Base-by-base conservation (phyloP, 2,888 invertebrate genomes). In the Pegoplata infirma region DNA sequence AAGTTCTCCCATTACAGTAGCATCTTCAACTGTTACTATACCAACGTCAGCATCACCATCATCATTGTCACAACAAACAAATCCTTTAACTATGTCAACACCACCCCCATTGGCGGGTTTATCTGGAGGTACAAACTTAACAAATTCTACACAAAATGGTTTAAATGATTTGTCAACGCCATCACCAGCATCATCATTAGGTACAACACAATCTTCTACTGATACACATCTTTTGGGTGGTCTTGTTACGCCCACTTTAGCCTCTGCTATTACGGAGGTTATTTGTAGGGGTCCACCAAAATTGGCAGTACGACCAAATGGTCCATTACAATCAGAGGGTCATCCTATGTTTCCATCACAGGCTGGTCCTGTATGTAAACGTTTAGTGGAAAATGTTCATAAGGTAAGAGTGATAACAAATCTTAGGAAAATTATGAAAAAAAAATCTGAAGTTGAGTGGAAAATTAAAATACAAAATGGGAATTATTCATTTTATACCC, bases 301-400 rank as follows among this genome's bases (percentile, higher is more conserved):
- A 83, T 82, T 92, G 55, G 87, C 88, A 46, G 89, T 90, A 7
- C 88, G 90, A 59, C 92, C 92, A 0, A 86, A 88, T 3, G 90
- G 91, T 8, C 89, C 91, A 4, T 82, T 91, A 16, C 90, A 89
- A 66, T 88, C 89, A 0, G 85, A 87, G 59, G 90, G 90, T 10
- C 83, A 82, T n/a, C 82, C 91, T 49, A 90, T 91, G 77, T 83
- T 90, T 67, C 91, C 92, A 0, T 89, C 91, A 32, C 88, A 91
- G 16, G 91, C 92, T 1, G 93, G 93, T 0, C 92, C 92, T 0
- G 86, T 92, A 64, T 91, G 91, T 2, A 90, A 91, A 51, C 91
- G 91, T 79, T 89, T 93, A 32, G 91, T 92, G 83, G 91, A 92
- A 81, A 91, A 91, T 84, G 91, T 93, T 2, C 91, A 91, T 79